These are phyloP conservation scores for Callyntrura sp. DNA, from an alignment of 2,888 invertebrate genomes.

Conservation along the genomic window DNA sequence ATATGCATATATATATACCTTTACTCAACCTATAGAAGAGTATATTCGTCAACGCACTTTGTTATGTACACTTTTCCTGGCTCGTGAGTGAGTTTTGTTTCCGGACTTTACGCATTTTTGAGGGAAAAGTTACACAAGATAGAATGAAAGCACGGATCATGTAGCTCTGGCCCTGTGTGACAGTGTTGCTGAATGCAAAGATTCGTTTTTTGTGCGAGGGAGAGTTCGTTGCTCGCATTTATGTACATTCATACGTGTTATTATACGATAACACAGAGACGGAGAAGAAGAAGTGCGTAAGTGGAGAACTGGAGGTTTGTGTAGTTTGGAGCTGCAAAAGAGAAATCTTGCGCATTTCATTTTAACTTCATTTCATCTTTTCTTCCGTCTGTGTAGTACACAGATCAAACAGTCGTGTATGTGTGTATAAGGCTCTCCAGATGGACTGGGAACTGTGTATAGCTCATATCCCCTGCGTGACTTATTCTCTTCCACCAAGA, in stretches of 20 bases:
- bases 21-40: too few species aligned
- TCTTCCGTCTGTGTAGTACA: neutral
- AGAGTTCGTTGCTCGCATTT: constrained; percentile 71
- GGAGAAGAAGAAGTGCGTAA: constrained; percentile 66
- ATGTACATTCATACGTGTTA: constrained; percentile 38
- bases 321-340: constrained; percentile 59
- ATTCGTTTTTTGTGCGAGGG: constrained; percentile 41
- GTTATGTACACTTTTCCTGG: constrained; percentile 61
- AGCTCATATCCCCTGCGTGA: neutral
- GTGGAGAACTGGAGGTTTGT: constrained; percentile 59
- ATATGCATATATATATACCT: neutral
- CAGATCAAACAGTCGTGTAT: too few species aligned
- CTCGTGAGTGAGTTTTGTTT: constrained; percentile 64
- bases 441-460: constrained; percentile 12
- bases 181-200: constrained; percentile 20
- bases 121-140: constrained; percentile 65
- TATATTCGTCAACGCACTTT: too few species aligned
- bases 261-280: constrained; percentile 47
- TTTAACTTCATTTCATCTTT: constrained; percentile 19
- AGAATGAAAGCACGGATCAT: constrained; percentile 49
- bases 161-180: constrained; percentile 23
- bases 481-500: neutral
- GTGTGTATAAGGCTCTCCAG: constrained; percentile 18
- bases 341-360: constrained; percentile 76
- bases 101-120: constrained; percentile 65